These are phyloP conservation scores for Drosophila glabriapex DNA, from an alignment of 2,888 invertebrate species.

Conservation along the genomic window DNA sequence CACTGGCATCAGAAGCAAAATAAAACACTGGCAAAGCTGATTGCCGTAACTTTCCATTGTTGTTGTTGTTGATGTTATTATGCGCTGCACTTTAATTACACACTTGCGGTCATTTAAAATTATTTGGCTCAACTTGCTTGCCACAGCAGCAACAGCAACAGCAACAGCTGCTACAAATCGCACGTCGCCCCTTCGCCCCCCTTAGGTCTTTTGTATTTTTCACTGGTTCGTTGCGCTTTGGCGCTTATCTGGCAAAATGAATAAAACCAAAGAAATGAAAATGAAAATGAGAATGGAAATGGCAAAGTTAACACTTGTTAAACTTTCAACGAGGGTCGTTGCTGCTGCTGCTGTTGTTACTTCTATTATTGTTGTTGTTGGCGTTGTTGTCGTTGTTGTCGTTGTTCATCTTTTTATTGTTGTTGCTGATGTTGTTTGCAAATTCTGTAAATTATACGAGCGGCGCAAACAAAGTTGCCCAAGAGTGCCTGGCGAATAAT, in stretches of 20 bases:
- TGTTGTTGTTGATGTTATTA: slow-evolving; percentile 61
- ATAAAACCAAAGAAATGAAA: slow-evolving; percentile 69
- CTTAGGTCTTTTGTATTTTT: slow-evolving; percentile 21
- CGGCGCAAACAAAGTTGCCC: slow-evolving; percentile 73
- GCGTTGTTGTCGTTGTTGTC: slow-evolving; percentile 15
- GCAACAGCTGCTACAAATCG: slow-evolving; percentile 66
- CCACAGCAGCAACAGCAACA: slow-evolving; percentile 28
- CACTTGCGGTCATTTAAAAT: slow-evolving; percentile 80
- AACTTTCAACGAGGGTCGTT: slow-evolving; percentile 71
- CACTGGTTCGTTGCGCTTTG: slow-evolving; percentile 59
- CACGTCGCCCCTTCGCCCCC: slow-evolving; percentile 8
- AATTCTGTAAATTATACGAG: slow-evolving; percentile 65
- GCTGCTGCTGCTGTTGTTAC: slow-evolving; percentile 16
- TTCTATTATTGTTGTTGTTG: slow-evolving; percentile 36
- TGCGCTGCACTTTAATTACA: slow-evolving; percentile 77
- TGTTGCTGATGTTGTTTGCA: slow-evolving; percentile 46
- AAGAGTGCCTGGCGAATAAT: slow-evolving; percentile 78
- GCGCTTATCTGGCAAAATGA: slow-evolving; percentile 73
- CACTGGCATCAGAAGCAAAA: slow-evolving; percentile 4
- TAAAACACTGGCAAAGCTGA: slow-evolving; percentile 56
- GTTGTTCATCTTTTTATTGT: slow-evolving; percentile 27
- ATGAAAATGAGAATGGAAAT: slow-evolving; percentile 72
- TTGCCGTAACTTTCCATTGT: slow-evolving; percentile 54
- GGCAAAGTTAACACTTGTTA: slow-evolving; percentile 80
- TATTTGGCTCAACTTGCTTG: slow-evolving; percentile 69